Percentiles rank a stretch among this genome's conserved stretches.
phyloP scores from a whole-genome alignment of 92 coral and sea anemone genomes.

The Metridium senile region DNA sequence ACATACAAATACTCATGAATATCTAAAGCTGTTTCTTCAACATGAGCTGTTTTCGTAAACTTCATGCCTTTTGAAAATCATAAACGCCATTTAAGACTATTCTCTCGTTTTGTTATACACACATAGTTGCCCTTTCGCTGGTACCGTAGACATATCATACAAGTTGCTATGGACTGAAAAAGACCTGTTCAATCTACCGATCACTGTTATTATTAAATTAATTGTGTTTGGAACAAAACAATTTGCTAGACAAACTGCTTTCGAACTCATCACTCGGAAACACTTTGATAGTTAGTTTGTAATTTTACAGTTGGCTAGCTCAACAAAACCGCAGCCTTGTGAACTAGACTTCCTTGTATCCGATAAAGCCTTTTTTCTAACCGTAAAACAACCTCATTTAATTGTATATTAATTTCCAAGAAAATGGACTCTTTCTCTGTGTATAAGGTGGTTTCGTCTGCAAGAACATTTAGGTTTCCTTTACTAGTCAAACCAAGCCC shows the following conservation, averaged over 20 bases:
- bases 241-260: conserved; percentile 5
- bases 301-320: not conserved
- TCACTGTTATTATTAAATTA: not conserved
- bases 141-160: too few species aligned
- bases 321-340: not conserved
- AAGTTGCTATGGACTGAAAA: not conserved
- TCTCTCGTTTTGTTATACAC: too few species aligned
- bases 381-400: too few species aligned
- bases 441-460: too few species aligned
- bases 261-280: not conserved
- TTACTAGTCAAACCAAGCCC: too few species aligned
- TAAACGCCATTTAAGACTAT: too few species aligned
- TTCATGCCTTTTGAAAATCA: not conserved
- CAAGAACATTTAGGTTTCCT: too few species aligned
- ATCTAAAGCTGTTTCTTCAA: conserved; percentile 11
- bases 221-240: not conserved
- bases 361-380: too few species aligned
- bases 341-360: not conserved
- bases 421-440: too few species aligned
- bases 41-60: not conserved
- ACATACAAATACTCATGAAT: conserved; percentile 31
- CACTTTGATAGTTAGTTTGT: conserved; percentile 11
- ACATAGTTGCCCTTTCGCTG: too few species aligned
- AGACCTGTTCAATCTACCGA: not conserved
- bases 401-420: too few species aligned